Percentiles rank a stretch among this genome's conserved stretches.
Evolutionary conservation across 1,140 invertebrate genomes (phyloP).

Genomic region (Drosophila ohnishii): DNA sequence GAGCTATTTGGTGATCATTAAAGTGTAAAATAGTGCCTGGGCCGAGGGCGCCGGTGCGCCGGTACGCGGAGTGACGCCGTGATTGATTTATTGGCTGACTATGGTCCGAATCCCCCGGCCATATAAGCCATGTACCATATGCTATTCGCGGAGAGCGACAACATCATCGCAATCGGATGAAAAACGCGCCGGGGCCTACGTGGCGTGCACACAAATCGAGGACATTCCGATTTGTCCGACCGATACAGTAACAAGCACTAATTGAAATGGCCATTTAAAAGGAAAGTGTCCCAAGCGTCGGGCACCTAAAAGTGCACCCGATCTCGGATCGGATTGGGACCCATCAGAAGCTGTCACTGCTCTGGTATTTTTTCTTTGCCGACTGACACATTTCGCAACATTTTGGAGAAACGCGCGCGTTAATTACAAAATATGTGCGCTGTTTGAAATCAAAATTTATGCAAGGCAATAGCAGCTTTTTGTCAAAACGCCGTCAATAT

Average conservation of each 20-base stretch:
- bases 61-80: slow-evolving; percentile 53
- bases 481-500: slow-evolving; percentile 61
- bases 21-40: slow-evolving; percentile 69
- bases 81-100: slow-evolving; percentile 75
- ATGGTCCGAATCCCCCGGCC: slow-evolving; percentile 38
- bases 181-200: slow-evolving; percentile 50
- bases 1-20: slow-evolving; percentile 77
- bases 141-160: slow-evolving; percentile 30
- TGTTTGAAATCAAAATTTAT: slow-evolving; percentile 53
- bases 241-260: slow-evolving; percentile 71
- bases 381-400: slow-evolving; percentile 31
- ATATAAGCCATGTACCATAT: slow-evolving; percentile 34
- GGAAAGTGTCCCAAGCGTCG: slow-evolving; percentile 70
- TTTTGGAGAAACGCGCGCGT: slow-evolving; percentile 44
- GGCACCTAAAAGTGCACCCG: slow-evolving; percentile 53
- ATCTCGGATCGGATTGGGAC: slow-evolving; percentile 3
- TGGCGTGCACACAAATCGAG: slow-evolving; percentile 72
- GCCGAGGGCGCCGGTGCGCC: slow-evolving; percentile 17
- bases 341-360: slow-evolving; percentile 42
- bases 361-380: slow-evolving; percentile 51
- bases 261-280: slow-evolving; percentile 76
- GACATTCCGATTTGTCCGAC: slow-evolving; percentile 58
- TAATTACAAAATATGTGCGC: slow-evolving; percentile 69
- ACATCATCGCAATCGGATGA: slow-evolving; percentile 56
- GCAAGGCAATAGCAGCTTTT: slow-evolving; percentile 58